Conservation (phyloP, 2,113 vertebrate species). For the Callionymus lyra region DNA sequence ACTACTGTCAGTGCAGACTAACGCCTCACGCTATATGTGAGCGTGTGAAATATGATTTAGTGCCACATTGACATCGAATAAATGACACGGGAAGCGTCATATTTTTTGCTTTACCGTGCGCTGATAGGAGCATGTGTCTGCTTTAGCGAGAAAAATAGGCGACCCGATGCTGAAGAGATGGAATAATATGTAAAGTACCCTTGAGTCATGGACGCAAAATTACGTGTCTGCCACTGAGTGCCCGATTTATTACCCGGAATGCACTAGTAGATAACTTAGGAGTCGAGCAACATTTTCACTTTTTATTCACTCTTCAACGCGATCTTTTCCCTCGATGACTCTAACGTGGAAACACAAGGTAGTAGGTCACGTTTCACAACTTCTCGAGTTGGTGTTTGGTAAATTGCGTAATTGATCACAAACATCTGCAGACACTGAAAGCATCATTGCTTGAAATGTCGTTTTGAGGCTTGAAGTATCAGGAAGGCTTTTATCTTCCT, state of each 20-base stretch:
- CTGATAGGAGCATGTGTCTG: conserved; percentile 15
- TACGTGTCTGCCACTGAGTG: not conserved
- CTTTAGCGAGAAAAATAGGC: conserved; percentile 35
- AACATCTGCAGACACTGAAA: no score
- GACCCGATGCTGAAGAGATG: conserved; percentile 11
- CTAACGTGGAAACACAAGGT: no score
- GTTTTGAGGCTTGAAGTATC: no score
- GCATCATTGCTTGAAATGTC: no score
- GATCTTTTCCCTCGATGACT: no score
- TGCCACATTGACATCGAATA: conserved; percentile 26
- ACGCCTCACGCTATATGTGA: conserved; percentile 23
- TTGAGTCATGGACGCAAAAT: not conserved
- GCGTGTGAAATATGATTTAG: conserved; percentile 21
- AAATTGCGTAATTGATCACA: no score
- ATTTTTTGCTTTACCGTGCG: conserved; percentile 46
- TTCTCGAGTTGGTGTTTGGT: no score
- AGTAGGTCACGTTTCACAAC: no score
- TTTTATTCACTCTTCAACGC: no score
- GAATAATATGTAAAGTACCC: conserved; percentile 11
- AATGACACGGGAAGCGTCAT: conserved; percentile 39
- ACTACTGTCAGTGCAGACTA: conserved; percentile 45
- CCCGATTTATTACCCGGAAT: no score
- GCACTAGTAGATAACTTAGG: not conserved
- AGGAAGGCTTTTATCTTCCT: conserved; percentile 9
- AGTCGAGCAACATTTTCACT: not conserved